Evolutionary conservation across 2,888 invertebrate species (phyloP), one percentile per base, ranked within the genome.

Genomic region (Siphlonurus alternatus): DNA sequence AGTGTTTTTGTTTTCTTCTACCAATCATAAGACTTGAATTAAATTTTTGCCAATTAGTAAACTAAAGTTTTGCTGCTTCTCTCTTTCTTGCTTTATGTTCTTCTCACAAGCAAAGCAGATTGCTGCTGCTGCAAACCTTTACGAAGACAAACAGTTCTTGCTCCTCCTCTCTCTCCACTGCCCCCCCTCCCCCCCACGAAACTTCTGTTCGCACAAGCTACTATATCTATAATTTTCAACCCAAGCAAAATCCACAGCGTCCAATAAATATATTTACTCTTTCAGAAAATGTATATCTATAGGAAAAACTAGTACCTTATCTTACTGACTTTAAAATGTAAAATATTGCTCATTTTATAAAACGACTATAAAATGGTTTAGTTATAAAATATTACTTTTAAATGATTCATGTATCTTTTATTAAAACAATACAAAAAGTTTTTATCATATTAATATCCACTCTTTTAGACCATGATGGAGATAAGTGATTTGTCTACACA

Each of bases 41-140:
- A 56, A 56, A 56, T 56, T 56, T 56, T 56, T 56, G 56, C 56
- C 56, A 56, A 56, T 56, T 56, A 56, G 38, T 38, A 38, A 38
- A 20, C 5, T 38, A 38, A 38, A 38, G 38, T 38, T 38, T 38
- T 38, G 38, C 15, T 38, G 15, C 5, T 5, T 38, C 15, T 38
- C 15, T 38, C 38, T 38, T 38, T 10, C n/a, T 38, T 38, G 5
- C 38, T 38, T 10, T 38, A 5, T 38, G 5, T 38, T 38, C 38
- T 38, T 38, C n/a, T 38, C 38, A 38, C 15, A 38, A 38, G n/a
- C n/a, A n/a, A 38, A 38, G 15, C 38, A 38, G 38, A 38, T 38
- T 38, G 38, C 38, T 38, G 38, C 38, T 38, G 38, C 38, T 38
- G 38, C 38, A 38, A 38, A 38, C 38, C 38, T 38, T 38, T 38